Base-by-base conservation (phyloP, 2,797 vertebrate genomes). In the Fundulus diaphanus region DNA sequence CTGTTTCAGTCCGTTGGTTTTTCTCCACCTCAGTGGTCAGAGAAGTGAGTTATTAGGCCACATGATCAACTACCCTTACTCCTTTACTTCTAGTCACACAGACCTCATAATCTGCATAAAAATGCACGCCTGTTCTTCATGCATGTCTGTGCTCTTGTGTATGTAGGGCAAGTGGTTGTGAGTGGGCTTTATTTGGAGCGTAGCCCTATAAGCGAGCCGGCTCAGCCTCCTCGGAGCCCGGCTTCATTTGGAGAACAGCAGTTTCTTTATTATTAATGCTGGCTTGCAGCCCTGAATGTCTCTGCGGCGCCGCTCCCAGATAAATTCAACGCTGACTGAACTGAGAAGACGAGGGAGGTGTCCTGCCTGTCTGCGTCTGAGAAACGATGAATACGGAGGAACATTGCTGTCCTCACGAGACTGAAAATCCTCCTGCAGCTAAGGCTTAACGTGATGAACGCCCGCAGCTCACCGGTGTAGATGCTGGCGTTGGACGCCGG, bases 401-500 rank as follows among this genome's bases (percentile, higher is more conserved):
- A 22, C 18, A 8, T 37, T 29, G 74, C 4, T 8, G 40, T 48
- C 35, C 27, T 42, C 1, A 12, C n/a, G n/a, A n/a, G n/a, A n/a
- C n/a, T 11, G 8, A 22, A 11, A 46, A 15, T 20, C 12, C 33
- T 40, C 13, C 22, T 0, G n/a, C 22, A 42, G 16, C 35, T 1
- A 24, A 12, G 24, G 12, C 5, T 44, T 7, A 44, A 44, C 7
- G 42, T 44, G 42, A 44, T 44, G 42, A 44, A 44, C 42, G 42
- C 42, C 42, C 12, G 42, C 42, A 44, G 42, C 42, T 44, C n/a
- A 99, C 98, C 98, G 81, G 98, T 99, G 92, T 99, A 99, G 92
- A 99, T 99, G 96, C 98, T 99, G 95, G 98, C 98, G 86, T 94
- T 98, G 86, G 98, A 99, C 87, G 98, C 98, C 15, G 98, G 98